Conservation (phyloP, 2,113 vertebrate species). For the Gadus chalcogrammus region DNA sequence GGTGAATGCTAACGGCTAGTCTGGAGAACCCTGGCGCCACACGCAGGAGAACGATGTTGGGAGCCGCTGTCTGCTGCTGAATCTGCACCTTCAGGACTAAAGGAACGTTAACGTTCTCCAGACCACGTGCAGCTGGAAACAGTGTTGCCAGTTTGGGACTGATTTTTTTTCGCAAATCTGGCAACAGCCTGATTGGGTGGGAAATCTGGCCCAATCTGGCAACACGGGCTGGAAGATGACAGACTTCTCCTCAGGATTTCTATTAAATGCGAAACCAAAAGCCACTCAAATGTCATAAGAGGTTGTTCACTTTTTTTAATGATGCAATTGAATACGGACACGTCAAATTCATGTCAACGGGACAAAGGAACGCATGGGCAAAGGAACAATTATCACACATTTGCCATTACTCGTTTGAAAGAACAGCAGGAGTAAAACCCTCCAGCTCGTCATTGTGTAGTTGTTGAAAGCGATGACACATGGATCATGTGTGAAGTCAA, state of each 20-base stretch:
- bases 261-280: conserved; percentile 58
- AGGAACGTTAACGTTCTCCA: conserved; percentile 16
- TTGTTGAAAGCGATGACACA: conserved; percentile 9
- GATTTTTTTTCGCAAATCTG: no score
- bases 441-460: conserved; percentile 10
- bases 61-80: conserved; percentile 24
- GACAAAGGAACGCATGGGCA: conserved; percentile 49
- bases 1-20: conserved; percentile 2
- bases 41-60: not conserved
- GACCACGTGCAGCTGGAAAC: conserved; percentile 49
- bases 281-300: conserved; percentile 32
- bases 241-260: conserved; percentile 65
- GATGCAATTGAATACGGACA: conserved; percentile 28
- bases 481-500: conserved; percentile 12
- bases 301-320: conserved; percentile 31
- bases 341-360: conserved; percentile 34
- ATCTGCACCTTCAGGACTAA: conserved; percentile 18
- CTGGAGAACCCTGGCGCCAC: not conserved
- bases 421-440: not conserved
- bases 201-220: no score
- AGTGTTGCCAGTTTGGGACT: not conserved
- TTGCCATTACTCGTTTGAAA: conserved; percentile 18
- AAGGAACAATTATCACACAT: conserved; percentile 48
- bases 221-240: not conserved
- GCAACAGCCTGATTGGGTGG: no score